A percentile compares a stretch with the other conserved stretches of the same genome.
Evolutionary conservation across 2,113 vertebrate genomes (phyloP).

Genomic region (Colius striatus): DNA sequence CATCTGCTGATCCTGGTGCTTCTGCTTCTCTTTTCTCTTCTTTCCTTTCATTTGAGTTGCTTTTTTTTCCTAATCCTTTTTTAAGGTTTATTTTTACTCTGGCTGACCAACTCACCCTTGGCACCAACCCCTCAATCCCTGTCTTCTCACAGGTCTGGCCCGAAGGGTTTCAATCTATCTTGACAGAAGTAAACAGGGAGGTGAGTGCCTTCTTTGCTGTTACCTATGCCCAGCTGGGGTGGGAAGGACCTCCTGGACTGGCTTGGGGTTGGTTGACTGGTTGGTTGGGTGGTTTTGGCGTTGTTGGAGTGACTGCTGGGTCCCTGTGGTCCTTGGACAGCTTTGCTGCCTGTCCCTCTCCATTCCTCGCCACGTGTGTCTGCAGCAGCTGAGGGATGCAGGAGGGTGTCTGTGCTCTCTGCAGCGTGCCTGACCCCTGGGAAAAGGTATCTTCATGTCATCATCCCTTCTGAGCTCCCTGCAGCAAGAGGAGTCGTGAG

Average conservation of each 20-base stretch:
- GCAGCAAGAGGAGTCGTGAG: background rate
- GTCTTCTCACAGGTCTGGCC: conserved; percentile 86
- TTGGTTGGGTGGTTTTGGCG: background rate
- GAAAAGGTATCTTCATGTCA: fast-evolving
- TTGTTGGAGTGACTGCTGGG: background rate
- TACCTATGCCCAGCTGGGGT: background rate
- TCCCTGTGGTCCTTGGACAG: background rate
- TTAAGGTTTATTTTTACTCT: conserved; percentile 12
- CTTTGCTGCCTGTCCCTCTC: background rate
- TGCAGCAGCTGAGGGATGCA: fast-evolving
- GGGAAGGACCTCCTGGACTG: background rate
- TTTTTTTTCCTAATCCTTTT: background rate
- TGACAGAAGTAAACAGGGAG: conserved; percentile 93
- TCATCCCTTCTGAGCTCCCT: background rate
- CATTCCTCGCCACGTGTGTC: background rate
- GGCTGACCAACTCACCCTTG: conserved; percentile 37
- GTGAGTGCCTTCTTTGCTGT: conserved; percentile 80
- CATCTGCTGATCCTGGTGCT: conserved; percentile 27
- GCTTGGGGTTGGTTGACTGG: background rate
- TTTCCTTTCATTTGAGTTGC: background rate
- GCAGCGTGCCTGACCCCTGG: background rate
- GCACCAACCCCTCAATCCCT: conserved; percentile 52
- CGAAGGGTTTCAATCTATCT: conserved; percentile 92
- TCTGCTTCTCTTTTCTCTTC: conserved; percentile 1
- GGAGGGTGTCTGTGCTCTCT: background rate